Conservation (phyloP, 1,140 invertebrate genomes). For the Limonius californicus region DNA sequence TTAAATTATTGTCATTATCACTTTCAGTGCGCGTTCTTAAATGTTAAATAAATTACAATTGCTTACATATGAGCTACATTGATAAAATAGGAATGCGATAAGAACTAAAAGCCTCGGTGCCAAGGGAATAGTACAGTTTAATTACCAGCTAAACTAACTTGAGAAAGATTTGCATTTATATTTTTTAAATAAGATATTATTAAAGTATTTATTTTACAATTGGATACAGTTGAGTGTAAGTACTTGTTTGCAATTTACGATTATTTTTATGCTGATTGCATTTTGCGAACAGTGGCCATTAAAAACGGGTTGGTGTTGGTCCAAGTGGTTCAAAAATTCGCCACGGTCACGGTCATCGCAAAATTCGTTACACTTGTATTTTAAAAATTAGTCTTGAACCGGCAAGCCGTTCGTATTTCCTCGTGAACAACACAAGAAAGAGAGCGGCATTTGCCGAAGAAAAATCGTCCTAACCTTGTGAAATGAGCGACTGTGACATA, state of each 20-base stretch:
- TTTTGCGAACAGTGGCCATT: constrained; percentile 7
- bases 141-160: too few species aligned
- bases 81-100: too few species aligned
- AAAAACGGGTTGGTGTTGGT: constrained; percentile 1
- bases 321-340: constrained; percentile 10
- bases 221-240: neutral
- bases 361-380: neutral
- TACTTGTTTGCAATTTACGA: constrained; percentile 6
- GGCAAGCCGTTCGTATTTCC: neutral
- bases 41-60: neutral
- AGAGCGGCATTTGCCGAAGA: neutral
- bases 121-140: too few species aligned
- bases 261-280: constrained; percentile 12
- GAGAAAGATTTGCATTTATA: too few species aligned
- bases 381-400: neutral
- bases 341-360: constrained; percentile 6
- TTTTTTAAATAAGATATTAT: neutral
- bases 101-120: too few species aligned
- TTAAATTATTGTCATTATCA: too few species aligned
- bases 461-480: neutral
- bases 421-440: neutral
- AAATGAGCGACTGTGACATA: constrained; percentile 14
- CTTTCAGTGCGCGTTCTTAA: too few species aligned
- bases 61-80: too few species aligned
- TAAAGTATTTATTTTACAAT: constrained; percentile 1